Base-by-base conservation (phyloP, 2,888 invertebrate genomes). In the Tachina fera region DNA sequence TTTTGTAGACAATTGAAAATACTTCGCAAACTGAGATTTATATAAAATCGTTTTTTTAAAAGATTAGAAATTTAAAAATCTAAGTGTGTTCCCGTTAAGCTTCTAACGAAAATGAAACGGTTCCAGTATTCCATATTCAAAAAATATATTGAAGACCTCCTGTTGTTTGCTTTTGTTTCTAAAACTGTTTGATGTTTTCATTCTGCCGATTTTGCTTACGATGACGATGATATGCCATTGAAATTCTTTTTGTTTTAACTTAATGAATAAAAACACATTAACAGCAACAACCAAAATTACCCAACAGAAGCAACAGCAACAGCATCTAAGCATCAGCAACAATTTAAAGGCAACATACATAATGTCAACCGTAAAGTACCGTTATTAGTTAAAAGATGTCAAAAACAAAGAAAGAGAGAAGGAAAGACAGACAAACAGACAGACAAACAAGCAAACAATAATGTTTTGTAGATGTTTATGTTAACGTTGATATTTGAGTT, bases 281-380 rank as follows among this genome's bases (percentile, higher is more conserved):
- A 65, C 76, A 31, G 19, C 19, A 67, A 10, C 19, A 22, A 14
- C 51, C 53, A 53, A 63, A 14, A 41, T 61, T 45, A 71, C 11
- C 70, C 43, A 67, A 45, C 65, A 74, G 56, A 74, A 81, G 47
- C 67, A 86, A 39, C 77, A 81, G 47, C 67, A 86, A 39, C 49
- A 79, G 60, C 65, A 76, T 78, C 43, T 75, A 79, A 78, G 81
- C 68, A 70, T 51, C 60, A 84, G 45, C 67, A 84, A 60, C 51
- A 80, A 71, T 67, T 63, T 76, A 74, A 76, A 58, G 71, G 70
- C 47, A 77, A 81, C 58, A 76, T 83, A 83, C 58, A 76, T 83
- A 83, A 87, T 87, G 87, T 87, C 85, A 87, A 84, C 79, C 81
- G 16, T 83, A 87, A 88, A 87, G 83, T 79, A 84, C 87, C 86